Evolutionary conservation across 2,888 invertebrate genomes (phyloP).

Genomic region (Scelioninae gen. 1): DNA sequence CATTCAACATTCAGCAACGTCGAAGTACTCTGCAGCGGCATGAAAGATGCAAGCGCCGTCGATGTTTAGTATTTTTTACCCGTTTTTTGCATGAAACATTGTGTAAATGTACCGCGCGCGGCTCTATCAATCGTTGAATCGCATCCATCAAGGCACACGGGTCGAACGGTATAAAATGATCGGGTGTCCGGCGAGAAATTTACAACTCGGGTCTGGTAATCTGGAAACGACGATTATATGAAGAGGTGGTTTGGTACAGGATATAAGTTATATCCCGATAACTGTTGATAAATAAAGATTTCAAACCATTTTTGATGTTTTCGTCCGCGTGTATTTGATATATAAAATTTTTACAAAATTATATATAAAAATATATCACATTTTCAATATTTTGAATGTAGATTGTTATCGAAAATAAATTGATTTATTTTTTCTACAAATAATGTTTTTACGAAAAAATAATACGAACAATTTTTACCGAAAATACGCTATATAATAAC

Average conservation of each 20-base stretch:
- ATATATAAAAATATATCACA: too few relatives aligned
- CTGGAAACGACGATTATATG: conserved; percentile 21
- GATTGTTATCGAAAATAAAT: too few relatives aligned
- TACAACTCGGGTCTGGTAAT: conserved; percentile 42
- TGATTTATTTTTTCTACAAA: too few relatives aligned
- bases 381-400: too few relatives aligned
- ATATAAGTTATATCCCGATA: conserved; percentile 27
- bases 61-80: conserved; percentile 49
- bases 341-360: too few relatives aligned
- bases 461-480: too few relatives aligned
- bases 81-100: conserved; percentile 48
- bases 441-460: too few relatives aligned
- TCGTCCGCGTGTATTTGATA: too few relatives aligned
- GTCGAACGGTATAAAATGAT: conserved; percentile 60
- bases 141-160: conserved; percentile 59
- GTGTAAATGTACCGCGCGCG: conserved; percentile 60
- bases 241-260: background rate
- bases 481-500: too few relatives aligned
- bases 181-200: conserved; percentile 55
- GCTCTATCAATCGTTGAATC: conserved; percentile 65
- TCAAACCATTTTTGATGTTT: background rate
- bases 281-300: conserved; percentile 30
- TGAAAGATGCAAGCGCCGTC: conserved; percentile 60
- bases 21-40: conserved; percentile 21
- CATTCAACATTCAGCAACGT: conserved; percentile 57